Conservation (phyloP, 1,140 invertebrate genomes). For the Medauroidea extradentata region DNA sequence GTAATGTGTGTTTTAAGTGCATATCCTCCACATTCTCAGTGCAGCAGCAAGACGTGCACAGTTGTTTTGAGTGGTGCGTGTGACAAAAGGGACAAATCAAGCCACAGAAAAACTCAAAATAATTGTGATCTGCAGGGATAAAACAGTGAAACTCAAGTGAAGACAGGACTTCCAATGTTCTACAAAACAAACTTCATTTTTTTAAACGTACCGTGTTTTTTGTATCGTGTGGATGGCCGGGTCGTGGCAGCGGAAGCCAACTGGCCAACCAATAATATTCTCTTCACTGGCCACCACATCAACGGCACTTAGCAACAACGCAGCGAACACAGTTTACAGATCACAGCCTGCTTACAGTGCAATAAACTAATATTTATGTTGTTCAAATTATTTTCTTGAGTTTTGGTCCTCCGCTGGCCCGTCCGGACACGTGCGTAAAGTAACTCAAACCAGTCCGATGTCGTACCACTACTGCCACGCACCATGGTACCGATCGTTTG, state of each 20-base stretch:
- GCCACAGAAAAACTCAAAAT: conserved; percentile 5
- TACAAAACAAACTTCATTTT: conserved; percentile 1
- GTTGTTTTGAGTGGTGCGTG: no score
- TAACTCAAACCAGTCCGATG: no score
- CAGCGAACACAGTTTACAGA: conserved; percentile 33
- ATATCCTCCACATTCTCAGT: no score
- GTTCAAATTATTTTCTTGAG: no score
- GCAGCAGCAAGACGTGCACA: no score
- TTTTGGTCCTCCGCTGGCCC: no score
- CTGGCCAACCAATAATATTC: background rate
- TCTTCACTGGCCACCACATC: no score
- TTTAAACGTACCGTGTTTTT: background rate
- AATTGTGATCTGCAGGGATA: conserved; percentile 10
- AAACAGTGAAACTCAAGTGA: conserved; percentile 2
- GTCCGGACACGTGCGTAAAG: no score
- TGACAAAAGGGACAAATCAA: no score
- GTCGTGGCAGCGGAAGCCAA: conserved; percentile 7
- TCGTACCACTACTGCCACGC: no score
- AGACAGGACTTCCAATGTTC: conserved; percentile 10
- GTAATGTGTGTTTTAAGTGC: no score
- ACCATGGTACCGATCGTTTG: no score
- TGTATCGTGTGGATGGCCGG: conserved; percentile 10
- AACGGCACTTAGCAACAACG: conserved; percentile 8
- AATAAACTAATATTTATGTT: background rate
- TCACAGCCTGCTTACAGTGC: background rate